Percentiles rank a stretch among this genome's conserved stretches.
Evolutionary conservation across 2,888 invertebrate genomes (phyloP).

Genomic region (Leucoma salicis): DNA sequence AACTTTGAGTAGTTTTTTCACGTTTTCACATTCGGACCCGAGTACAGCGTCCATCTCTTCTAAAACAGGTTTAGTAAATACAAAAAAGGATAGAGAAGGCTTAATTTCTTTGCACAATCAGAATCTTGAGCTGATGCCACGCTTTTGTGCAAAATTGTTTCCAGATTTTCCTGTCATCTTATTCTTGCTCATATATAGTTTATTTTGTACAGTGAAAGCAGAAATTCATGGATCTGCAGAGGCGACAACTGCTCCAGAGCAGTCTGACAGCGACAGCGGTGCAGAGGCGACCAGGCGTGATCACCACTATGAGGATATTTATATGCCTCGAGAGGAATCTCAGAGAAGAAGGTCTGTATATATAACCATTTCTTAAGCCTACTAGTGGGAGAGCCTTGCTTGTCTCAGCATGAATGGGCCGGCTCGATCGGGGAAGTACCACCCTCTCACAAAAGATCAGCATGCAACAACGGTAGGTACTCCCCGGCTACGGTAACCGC

Average conservation of each 20-base stretch:
- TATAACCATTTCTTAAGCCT: neutral
- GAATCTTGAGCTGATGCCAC: neutral
- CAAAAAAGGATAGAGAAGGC: neutral
- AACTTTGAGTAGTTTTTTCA: too few species aligned
- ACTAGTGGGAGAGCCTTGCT: too few species aligned
- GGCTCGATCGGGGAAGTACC: too few species aligned
- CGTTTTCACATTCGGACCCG: too few species aligned
- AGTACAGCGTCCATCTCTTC: too few species aligned
- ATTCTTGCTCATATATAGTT: neutral
- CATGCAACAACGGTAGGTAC: too few species aligned
- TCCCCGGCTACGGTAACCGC: too few species aligned
- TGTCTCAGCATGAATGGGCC: too few species aligned
- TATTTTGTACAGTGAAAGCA: constrained; percentile 86
- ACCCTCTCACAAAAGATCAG: too few species aligned
- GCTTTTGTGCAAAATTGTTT: neutral
- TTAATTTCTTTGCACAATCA: neutral
- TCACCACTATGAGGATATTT: constrained; percentile 92
- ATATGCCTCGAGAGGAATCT: constrained; percentile 84
- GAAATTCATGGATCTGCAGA: constrained; percentile 89
- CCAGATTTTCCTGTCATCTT: neutral
- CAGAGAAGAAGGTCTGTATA: constrained; percentile 54
- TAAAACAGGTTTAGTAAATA: too few species aligned
- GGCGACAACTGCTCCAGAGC: constrained; percentile 51
- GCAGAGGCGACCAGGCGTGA: constrained; percentile 67
- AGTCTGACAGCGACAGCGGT: constrained; percentile 72